phyloP scores from a whole-genome alignment of 2,113 vertebrate species.

The Lota lota region DNA sequence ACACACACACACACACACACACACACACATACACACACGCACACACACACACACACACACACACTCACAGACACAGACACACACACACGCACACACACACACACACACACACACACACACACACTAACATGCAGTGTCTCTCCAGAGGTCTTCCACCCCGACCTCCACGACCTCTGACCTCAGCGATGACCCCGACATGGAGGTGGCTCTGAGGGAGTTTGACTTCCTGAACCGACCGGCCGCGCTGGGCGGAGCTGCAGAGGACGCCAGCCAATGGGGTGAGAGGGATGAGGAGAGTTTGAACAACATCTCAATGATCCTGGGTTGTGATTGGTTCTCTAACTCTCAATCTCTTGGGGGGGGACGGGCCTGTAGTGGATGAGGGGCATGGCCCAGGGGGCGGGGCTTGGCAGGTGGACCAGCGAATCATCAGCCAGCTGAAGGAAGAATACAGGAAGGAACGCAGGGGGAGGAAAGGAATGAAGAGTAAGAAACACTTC shows the following conservation, averaged over 20 bases:
- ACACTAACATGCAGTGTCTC: background rate
- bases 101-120: background rate
- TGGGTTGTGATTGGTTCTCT: background rate
- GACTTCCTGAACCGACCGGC: constrained; percentile 87
- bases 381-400: constrained; percentile 83
- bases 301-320: background rate
- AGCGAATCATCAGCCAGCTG: constrained; percentile 95
- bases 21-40: background rate
- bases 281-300: constrained; percentile 44
- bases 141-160: constrained; percentile 80
- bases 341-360: constrained; percentile 12
- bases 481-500: constrained; percentile 86
- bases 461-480: constrained; percentile 95
- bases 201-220: constrained; percentile 93
- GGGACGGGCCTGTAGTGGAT: constrained; percentile 81
- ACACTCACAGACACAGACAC: background rate
- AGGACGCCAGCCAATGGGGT: constrained; percentile 90
- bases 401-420: constrained; percentile 92
- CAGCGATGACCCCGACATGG: constrained; percentile 89
- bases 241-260: constrained; percentile 81
- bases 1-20: background rate
- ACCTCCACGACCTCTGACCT: constrained; percentile 73
- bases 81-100: background rate
- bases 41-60: constrained; percentile 1
- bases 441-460: constrained; percentile 99